Evolutionary conservation across 2,113 vertebrate species (phyloP).

Genomic region (Aldabrachelys gigantea): DNA sequence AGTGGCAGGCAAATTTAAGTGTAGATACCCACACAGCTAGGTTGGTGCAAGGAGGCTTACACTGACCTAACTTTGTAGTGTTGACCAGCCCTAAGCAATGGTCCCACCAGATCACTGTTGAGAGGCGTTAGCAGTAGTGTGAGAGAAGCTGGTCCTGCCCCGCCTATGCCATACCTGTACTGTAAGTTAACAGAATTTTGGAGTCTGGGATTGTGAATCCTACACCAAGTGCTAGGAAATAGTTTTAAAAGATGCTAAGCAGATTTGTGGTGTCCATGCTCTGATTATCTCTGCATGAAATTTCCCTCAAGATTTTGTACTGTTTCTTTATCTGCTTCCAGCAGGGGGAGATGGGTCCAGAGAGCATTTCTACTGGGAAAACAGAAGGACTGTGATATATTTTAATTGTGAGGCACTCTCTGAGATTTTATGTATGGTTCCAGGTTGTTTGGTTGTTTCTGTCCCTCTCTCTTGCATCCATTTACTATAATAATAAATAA

Average conservation of each 20-base stretch:
- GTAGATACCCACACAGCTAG: background rate
- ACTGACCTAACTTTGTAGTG: background rate
- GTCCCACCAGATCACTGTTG: background rate
- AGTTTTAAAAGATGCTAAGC: background rate
- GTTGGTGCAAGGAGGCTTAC: background rate
- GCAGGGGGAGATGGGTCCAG: slow-evolving; percentile 80
- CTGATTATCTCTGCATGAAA: background rate
- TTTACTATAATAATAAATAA: slow-evolving; percentile 2
- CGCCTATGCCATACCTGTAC: background rate
- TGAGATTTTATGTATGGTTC: slow-evolving; percentile 42
- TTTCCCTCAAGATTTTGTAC: slow-evolving; percentile 9
- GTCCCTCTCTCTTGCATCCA: slow-evolving; percentile 14
- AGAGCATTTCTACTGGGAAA: slow-evolving; percentile 68
- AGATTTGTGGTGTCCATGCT: background rate
- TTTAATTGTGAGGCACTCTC: background rate
- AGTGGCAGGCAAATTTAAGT: background rate
- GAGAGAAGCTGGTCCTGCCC: background rate
- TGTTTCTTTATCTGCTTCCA: slow-evolving; percentile 71
- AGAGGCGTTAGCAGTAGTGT: background rate
- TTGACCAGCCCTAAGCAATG: background rate
- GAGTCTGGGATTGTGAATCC: background rate
- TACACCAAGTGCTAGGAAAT: background rate
- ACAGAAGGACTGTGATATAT: slow-evolving; percentile 29
- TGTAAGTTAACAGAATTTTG: background rate
- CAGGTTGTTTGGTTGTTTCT: slow-evolving; percentile 30